phyloP scores from a whole-genome alignment of 2,797 vertebrate species.

The Siniperca undulata region DNA sequence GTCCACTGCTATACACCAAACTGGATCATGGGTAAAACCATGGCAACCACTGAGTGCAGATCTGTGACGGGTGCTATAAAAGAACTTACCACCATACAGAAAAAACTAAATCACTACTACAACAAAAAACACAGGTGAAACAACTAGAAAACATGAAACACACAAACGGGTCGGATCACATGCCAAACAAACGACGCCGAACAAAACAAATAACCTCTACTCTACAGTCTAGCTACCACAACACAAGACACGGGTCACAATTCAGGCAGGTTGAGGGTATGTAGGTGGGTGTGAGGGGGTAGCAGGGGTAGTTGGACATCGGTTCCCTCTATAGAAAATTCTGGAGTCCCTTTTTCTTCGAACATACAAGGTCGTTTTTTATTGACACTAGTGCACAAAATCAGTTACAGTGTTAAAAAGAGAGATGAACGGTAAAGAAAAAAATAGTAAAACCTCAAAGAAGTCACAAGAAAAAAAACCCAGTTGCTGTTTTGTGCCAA shows the following conservation, averaged over 20 bases:
- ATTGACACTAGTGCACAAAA: slow-evolving; percentile 93
- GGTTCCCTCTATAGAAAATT: slow-evolving; percentile 66
- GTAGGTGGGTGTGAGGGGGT: neutral
- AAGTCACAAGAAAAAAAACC: slow-evolving; percentile 53
- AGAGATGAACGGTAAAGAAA: slow-evolving; percentile 54
- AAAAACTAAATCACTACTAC: slow-evolving; percentile 28
- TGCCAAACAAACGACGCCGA: slow-evolving; percentile 7
- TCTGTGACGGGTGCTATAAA: slow-evolving; percentile 72
- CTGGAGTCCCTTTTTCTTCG: slow-evolving; percentile 78
- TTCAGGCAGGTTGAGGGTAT: neutral
- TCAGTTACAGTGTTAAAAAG: slow-evolving; percentile 87
- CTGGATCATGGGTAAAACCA: slow-evolving; percentile 78
- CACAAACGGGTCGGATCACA: neutral
- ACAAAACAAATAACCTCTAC: slow-evolving; percentile 35
- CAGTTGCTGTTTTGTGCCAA: slow-evolving; percentile 49
- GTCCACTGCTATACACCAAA: slow-evolving; percentile 76
- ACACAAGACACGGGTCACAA: slow-evolving; percentile 45
- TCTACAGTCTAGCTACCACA: slow-evolving; percentile 61
- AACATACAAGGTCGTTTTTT: slow-evolving; percentile 88
- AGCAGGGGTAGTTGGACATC: neutral
- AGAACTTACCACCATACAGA: slow-evolving; percentile 65
- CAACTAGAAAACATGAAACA: slow-evolving; percentile 22
- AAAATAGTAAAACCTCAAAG: slow-evolving; percentile 10
- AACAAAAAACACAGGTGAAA: slow-evolving; percentile 19
- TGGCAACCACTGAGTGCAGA: slow-evolving; percentile 73